These are phyloP conservation scores for Pristionchus maxplancki DNA, from an alignment of 2,888 invertebrate species.

Conservation along the genomic window DNA sequence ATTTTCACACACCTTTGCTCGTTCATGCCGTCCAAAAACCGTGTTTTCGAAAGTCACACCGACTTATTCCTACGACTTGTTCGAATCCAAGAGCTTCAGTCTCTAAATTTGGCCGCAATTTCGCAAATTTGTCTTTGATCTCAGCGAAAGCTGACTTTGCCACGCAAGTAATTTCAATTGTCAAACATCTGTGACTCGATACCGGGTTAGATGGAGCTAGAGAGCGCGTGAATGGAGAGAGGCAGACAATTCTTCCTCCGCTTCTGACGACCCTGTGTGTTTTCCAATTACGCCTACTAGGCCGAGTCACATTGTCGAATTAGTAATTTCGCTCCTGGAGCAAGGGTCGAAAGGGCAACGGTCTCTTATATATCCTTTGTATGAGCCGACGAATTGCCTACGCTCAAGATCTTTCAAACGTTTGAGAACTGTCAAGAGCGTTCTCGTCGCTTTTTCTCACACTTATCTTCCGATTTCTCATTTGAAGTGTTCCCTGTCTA, in stretches of 20 bases:
- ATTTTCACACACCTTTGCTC: neutral
- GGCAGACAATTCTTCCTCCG: neutral
- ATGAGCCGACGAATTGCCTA: neutral
- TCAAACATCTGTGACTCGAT: neutral
- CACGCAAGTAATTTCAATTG: neutral
- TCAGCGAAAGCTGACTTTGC: neutral
- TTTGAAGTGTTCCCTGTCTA: neutral
- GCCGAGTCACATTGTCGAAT: neutral
- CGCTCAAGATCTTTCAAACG: neutral
- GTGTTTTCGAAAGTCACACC: neutral
- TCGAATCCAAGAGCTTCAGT: neutral
- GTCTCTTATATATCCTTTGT: too few relatives aligned
- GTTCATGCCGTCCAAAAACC: neutral
- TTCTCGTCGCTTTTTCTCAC: neutral
- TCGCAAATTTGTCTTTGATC: neutral
- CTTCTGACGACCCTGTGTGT: neutral
- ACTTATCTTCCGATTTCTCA: neutral
- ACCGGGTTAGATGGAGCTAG: neutral
- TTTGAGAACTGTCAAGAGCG: neutral
- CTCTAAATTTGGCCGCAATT: neutral
- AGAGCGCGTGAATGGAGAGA: neutral
- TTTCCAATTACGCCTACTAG: constrained; percentile 20
- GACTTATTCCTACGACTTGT: neutral
- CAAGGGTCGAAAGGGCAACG: too few relatives aligned
- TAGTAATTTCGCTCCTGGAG: neutral